Conservation (phyloP, 2,113 vertebrate genomes). For the Nesospiza acunhae region DNA sequence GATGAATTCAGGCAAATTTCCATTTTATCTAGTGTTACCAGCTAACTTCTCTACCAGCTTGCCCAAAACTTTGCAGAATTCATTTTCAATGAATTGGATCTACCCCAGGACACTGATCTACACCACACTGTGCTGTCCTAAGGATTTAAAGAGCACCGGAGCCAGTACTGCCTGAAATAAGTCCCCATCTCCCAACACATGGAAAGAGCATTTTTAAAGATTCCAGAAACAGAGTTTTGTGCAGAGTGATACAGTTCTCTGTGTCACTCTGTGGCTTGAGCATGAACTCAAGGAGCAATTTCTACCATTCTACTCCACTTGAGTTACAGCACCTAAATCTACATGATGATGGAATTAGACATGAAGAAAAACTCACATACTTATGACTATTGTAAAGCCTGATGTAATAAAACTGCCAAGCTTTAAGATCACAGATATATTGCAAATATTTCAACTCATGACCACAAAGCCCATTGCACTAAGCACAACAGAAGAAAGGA, state of each 20-base stretch:
- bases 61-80: neutral
- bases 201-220: neutral
- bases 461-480: neutral
- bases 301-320: neutral
- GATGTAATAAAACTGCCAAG: conserved; percentile 2
- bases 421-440: neutral
- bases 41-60: neutral
- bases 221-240: neutral
- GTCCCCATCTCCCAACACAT: neutral
- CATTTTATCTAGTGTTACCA: neutral
- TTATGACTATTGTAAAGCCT: neutral
- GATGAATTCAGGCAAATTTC: neutral
- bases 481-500: neutral
- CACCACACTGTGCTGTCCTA: neutral
- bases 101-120: neutral
- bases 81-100: neutral
- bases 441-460: neutral
- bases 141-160: neutral
- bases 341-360: neutral
- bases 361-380: neutral
- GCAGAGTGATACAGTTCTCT: neutral
- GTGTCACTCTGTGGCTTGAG: neutral
- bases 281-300: neutral
- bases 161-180: neutral
- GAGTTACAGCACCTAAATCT: neutral